phyloP scores from a whole-genome alignment of 37 sponge, comb jelly and placozoan genomes.

The Cladorhizidae sp. region DNA sequence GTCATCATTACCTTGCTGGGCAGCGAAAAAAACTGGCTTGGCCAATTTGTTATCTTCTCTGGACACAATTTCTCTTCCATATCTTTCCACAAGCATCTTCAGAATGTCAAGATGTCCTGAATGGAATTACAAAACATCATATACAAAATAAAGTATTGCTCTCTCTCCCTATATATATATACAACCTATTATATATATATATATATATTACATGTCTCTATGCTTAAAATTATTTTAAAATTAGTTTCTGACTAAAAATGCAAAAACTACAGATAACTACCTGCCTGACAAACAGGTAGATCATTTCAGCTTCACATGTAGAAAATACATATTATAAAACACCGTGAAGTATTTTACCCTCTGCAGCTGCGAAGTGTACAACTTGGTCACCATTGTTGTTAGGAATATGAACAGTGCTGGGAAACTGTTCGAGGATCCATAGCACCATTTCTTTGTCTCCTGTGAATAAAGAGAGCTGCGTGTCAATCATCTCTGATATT shows the following conservation, averaged over 20 bases:
- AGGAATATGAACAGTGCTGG: conserved; percentile 34
- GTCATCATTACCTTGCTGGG: conserved; percentile 72
- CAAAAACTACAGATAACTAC: background rate
- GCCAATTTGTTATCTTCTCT: conserved; percentile 56
- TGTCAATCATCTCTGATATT: background rate
- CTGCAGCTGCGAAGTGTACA: conserved; percentile 88
- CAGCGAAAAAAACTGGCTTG: conserved; percentile 78
- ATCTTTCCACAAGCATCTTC: conserved; percentile 56
- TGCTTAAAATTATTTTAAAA: background rate
- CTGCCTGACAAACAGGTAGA: background rate
- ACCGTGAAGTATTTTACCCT: conserved; percentile 46
- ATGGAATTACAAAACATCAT: background rate
- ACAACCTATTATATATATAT: too few species aligned
- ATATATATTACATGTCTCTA: background rate
- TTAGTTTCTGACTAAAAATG: too few species aligned
- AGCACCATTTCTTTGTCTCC: conserved; percentile 61
- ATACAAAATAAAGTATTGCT: background rate
- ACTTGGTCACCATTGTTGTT: conserved; percentile 65
- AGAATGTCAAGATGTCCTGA: conserved; percentile 71
- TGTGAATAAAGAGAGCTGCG: conserved; percentile 2
- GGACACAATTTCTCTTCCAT: conserved; percentile 59
- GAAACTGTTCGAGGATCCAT: conserved; percentile 65
- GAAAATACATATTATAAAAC: background rate
- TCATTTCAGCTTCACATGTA: background rate
- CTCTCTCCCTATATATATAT: background rate